phyloP scores from a whole-genome alignment of 2,797 vertebrate species.

The Pantherophis alleghaniensis region DNA sequence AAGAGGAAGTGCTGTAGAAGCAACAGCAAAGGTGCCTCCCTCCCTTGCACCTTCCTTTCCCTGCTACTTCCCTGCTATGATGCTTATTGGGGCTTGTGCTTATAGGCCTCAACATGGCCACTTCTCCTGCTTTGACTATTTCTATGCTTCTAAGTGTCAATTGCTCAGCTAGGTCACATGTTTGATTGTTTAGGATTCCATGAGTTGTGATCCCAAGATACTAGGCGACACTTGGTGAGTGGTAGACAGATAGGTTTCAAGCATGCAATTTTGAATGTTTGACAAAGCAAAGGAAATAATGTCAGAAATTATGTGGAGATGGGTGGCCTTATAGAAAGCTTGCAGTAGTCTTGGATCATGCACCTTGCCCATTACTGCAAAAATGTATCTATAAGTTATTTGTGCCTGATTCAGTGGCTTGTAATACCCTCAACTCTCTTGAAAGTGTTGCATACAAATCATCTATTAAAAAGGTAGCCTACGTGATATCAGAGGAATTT shows the following conservation, averaged over 20 bases:
- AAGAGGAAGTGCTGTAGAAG: background rate
- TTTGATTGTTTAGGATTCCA: background rate
- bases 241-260: background rate
- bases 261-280: background rate
- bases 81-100: background rate
- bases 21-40: background rate
- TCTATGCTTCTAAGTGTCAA: background rate
- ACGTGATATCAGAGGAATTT: conserved; percentile 20
- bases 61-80: background rate
- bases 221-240: background rate
- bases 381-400: conserved; percentile 40
- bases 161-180: background rate
- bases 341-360: conserved; percentile 36
- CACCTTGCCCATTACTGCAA: conserved; percentile 29
- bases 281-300: background rate
- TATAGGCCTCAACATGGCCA: background rate
- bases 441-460: conserved; percentile 59
- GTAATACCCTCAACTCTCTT: conserved; percentile 43
- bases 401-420: conserved; percentile 47
- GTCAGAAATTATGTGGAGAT: background rate
- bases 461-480: conserved; percentile 57
- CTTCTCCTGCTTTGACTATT: background rate
- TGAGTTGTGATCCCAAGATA: background rate
- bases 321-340: conserved; percentile 28
- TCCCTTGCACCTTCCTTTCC: background rate